Conservation (phyloP, 2,888 invertebrate species). For the Amphipyra tragopoginis region DNA sequence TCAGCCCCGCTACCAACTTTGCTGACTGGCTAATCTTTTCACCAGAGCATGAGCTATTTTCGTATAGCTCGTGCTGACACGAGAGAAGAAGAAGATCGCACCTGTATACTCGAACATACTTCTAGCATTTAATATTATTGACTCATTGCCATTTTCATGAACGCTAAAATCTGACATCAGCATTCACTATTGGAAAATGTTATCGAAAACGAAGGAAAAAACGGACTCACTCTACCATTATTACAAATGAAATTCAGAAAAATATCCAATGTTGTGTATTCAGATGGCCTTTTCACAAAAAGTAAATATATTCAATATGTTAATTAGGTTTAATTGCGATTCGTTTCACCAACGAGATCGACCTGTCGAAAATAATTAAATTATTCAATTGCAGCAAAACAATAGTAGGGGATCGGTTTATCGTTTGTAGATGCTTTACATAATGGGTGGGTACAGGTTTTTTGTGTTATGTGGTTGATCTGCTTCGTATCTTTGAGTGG, state of each 20-base stretch:
- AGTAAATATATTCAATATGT: constrained; percentile 69
- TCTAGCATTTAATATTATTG: no score
- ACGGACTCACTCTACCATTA: constrained; percentile 25
- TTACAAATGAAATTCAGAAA: constrained; percentile 50
- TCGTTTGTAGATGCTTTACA: constrained; percentile 10
- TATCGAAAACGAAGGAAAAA: constrained; percentile 13
- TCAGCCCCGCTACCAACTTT: no score
- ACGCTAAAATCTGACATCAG: no score
- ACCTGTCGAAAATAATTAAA: constrained; percentile 62
- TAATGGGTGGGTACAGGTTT: background rate
- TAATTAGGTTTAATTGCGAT: constrained; percentile 66
- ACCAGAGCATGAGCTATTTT: no score
- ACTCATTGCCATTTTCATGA: no score
- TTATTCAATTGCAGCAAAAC: constrained; percentile 62
- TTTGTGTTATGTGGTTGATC: background rate
- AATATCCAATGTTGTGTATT: constrained; percentile 41
- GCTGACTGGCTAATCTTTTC: no score
- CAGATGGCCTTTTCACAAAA: constrained; percentile 60
- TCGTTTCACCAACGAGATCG: constrained; percentile 60
- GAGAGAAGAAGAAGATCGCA: no score
- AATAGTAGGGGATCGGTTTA: constrained; percentile 30
- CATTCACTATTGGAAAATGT: background rate
- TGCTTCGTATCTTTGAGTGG: no score
- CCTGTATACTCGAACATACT: no score
- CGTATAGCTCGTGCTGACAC: no score